A percentile compares a stretch with the other conserved stretches of the same genome.
Conservation (phyloP, 2,113 vertebrate genomes). For the Saccopteryx leptura region DNA sequence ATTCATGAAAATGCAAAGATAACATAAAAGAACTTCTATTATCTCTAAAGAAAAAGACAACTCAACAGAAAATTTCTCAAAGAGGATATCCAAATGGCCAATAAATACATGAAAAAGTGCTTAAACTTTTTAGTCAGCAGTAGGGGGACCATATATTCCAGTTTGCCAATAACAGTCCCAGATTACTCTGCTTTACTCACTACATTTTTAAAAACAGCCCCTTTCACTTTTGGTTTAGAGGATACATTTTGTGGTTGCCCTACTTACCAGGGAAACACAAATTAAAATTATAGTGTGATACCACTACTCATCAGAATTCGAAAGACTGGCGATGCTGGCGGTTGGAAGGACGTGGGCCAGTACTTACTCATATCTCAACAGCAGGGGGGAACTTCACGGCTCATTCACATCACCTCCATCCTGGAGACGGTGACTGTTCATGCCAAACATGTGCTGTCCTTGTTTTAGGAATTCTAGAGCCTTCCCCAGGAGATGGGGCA, state of each 20-base stretch:
- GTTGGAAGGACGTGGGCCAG: neutral
- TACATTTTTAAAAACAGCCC: neutral
- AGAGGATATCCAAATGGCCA: neutral
- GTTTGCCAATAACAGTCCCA: neutral
- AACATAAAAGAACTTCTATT: neutral
- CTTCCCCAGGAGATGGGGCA: neutral
- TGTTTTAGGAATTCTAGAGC: neutral
- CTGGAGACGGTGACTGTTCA: neutral
- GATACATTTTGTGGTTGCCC: constrained; percentile 18
- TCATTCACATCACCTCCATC: neutral
- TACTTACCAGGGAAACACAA: constrained; percentile 20
- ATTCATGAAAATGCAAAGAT: neutral
- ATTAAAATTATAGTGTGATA: neutral
- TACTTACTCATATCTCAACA: neutral
- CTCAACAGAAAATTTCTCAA: neutral
- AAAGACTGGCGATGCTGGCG: neutral
- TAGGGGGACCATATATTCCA: neutral
- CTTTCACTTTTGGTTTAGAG: constrained; percentile 4
- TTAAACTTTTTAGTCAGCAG: neutral
- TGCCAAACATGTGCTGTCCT: neutral
- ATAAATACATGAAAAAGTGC: neutral
- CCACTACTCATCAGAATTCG: neutral
- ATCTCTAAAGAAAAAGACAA: neutral
- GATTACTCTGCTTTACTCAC: neutral
- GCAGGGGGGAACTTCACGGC: neutral